Conservation (phyloP, 2,113 vertebrate species). For the Pelodiscus sinensis region DNA sequence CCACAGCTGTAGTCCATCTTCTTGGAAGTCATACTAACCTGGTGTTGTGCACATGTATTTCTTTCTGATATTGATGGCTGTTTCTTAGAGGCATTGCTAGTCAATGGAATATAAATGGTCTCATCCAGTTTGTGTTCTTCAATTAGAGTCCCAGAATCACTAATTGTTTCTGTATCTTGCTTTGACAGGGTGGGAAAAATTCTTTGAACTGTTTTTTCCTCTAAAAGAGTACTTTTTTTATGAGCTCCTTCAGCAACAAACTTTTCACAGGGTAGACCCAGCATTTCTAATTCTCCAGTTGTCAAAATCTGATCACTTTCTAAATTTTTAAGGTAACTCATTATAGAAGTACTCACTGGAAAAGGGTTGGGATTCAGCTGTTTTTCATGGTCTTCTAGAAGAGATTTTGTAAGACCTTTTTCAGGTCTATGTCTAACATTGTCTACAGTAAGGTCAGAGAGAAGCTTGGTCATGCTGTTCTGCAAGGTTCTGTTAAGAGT, state of each 20-base stretch:
- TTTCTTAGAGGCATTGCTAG: conserved; percentile 69
- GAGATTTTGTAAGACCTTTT: conserved; percentile 77
- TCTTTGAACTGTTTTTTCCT: background rate
- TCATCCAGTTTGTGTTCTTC: conserved; percentile 68
- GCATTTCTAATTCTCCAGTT: conserved; percentile 22
- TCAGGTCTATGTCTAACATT: conserved; percentile 59
- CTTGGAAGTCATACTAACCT: background rate
- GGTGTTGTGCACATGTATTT: conserved; percentile 30
- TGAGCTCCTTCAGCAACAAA: conserved; percentile 30
- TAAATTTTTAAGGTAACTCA: conserved; percentile 82
- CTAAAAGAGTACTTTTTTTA: background rate
- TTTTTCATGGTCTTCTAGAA: conserved; percentile 80
- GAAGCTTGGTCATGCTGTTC: conserved; percentile 79
- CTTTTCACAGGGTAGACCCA: conserved; percentile 27
- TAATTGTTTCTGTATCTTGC: conserved; percentile 47
- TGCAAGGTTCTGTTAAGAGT: conserved; percentile 81
- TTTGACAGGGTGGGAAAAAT: background rate
- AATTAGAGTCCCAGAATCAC: conserved; percentile 60
- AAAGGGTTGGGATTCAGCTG: conserved; percentile 68
- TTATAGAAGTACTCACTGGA: conserved; percentile 76
- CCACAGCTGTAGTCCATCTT: background rate
- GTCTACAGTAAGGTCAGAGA: conserved; percentile 78
- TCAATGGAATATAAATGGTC: conserved; percentile 80
- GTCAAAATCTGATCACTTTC: conserved; percentile 63
- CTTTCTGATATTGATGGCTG: conserved; percentile 23